Conservation (phyloP, 2,113 vertebrate genomes). For the Ammospiza caudacuta region DNA sequence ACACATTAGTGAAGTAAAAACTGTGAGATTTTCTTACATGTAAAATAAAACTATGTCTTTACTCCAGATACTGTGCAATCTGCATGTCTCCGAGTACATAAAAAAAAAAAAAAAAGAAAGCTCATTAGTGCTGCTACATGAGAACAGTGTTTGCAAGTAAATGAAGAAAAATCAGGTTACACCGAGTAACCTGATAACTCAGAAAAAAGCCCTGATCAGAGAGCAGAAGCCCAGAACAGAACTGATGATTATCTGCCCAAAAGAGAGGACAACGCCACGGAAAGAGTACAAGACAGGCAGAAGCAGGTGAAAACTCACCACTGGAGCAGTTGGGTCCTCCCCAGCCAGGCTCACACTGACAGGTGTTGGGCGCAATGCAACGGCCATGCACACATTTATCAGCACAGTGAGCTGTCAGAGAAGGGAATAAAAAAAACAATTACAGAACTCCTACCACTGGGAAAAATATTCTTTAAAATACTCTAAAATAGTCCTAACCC, state of each 20-base stretch:
- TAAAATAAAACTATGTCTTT: background rate
- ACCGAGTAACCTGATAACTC: background rate
- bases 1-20: background rate
- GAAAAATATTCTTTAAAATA: background rate
- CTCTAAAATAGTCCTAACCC: constrained; percentile 6
- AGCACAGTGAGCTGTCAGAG: constrained; percentile 88
- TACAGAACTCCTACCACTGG: background rate
- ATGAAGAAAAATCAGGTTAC: constrained; percentile 7
- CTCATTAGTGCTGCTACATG: background rate
- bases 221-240: background rate
- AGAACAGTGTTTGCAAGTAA: background rate
- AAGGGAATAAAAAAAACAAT: constrained; percentile 54
- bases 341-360: constrained; percentile 99
- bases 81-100: background rate
- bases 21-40: background rate
- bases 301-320: constrained; percentile 92
- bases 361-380: constrained; percentile 96
- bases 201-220: background rate
- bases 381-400: constrained; percentile 96
- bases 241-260: background rate
- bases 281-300: constrained; percentile 69
- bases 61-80: background rate
- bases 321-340: constrained; percentile 97
- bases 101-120: background rate
- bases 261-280: background rate